A percentile compares a stretch with the other conserved stretches of the same genome.
These are phyloP conservation scores for Plumapathes pennacea DNA, from an alignment of 92 coral and sea anemone species.

Conservation along the genomic window DNA sequence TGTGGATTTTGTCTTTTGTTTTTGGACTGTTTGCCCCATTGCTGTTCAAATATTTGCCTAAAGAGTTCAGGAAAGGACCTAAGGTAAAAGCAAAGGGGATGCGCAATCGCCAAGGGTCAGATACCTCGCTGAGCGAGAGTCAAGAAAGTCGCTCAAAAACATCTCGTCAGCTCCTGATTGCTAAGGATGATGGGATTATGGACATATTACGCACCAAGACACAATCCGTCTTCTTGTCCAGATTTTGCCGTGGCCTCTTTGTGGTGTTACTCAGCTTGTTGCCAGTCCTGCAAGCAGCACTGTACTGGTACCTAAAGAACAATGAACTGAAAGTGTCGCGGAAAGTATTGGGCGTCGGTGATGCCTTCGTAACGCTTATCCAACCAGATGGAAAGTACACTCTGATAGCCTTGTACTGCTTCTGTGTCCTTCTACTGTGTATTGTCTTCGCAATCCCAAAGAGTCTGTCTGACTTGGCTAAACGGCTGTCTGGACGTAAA, in stretches of 20 bases:
- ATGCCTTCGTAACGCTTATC: constrained; percentile 70
- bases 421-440: constrained; percentile 77
- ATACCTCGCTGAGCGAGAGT: constrained; percentile 39
- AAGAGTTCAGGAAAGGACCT: constrained; percentile 69
- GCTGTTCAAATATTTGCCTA: constrained; percentile 85
- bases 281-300: constrained; percentile 73
- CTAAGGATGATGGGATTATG: constrained; percentile 63
- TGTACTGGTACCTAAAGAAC: constrained; percentile 59
- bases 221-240: constrained; percentile 66
- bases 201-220: constrained; percentile 66
- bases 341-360: constrained; percentile 67
- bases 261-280: constrained; percentile 65
- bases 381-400: constrained; percentile 44
- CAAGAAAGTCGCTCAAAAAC: constrained; percentile 24
- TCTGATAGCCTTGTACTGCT: constrained; percentile 60
- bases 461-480: constrained; percentile 87
- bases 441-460: constrained; percentile 91
- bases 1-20: constrained; percentile 63
- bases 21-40: constrained; percentile 85
- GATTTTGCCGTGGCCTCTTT: constrained; percentile 86
- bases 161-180: constrained; percentile 52
- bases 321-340: constrained; percentile 61
- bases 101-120: constrained; percentile 37
- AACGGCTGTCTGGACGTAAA: constrained; percentile 80
- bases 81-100: constrained; percentile 34